Percentiles rank a stretch among this genome's conserved stretches.
Conservation (phyloP, 2,113 vertebrate species). For the Pseudorhombus dupliciocellatus region DNA sequence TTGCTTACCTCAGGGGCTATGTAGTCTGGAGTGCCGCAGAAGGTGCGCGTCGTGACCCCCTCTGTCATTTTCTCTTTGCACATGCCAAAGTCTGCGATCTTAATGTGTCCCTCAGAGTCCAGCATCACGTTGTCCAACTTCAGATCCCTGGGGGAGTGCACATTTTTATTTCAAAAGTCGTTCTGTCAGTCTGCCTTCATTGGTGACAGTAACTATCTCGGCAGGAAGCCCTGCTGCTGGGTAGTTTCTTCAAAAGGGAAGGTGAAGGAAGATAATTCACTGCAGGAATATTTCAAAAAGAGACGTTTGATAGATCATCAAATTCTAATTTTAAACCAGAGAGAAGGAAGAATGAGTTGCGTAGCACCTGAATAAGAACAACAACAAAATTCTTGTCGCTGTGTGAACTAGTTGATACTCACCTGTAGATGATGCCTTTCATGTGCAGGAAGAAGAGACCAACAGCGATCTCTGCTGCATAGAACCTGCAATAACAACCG, state of each 20-base stretch:
- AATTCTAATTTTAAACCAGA: not conserved
- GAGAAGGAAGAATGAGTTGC: not conserved
- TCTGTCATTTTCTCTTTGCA: constrained; percentile 96
- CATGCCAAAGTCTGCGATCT: constrained; percentile 99
- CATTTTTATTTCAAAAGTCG: not conserved
- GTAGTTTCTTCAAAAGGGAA: not conserved
- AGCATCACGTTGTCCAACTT: constrained; percentile 98
- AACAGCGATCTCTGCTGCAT: constrained; percentile 95
- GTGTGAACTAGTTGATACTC: constrained; percentile 25
- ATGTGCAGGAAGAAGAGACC: constrained; percentile 94
- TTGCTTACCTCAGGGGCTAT: constrained; percentile 96
- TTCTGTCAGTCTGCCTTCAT: not conserved
- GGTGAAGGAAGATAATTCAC: not conserved
- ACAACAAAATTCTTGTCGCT: not conserved
- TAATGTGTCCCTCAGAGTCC: constrained; percentile 96
- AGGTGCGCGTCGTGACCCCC: constrained; percentile 91
- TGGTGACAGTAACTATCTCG: not conserved
- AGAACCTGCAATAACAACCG: constrained; percentile 84
- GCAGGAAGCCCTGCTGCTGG: not conserved
- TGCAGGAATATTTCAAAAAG: not conserved
- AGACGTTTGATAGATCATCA: not conserved
- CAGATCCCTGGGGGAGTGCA: constrained; percentile 85
- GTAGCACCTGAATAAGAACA: not conserved
- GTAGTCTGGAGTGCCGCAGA: constrained; percentile 98
- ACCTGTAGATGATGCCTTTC: constrained; percentile 96